Percentiles rank a stretch among this genome's conserved stretches.
phyloP scores from a whole-genome alignment of 30 jellyfish, hydroid and myxozoan species.

The Hydra vulgaris region DNA sequence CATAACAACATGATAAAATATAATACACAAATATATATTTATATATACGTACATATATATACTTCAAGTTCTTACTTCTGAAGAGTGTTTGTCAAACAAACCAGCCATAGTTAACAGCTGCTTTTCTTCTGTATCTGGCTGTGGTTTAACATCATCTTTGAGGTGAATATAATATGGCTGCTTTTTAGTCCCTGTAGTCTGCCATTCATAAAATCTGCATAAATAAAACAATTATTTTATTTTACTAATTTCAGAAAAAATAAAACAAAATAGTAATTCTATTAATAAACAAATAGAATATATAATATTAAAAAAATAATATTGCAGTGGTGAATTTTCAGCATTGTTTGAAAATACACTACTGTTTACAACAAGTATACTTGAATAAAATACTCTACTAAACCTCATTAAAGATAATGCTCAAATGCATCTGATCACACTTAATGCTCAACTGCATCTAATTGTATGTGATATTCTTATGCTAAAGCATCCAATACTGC shows the following conservation, averaged over 20 bases:
- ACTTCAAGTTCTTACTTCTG: constrained; percentile 16
- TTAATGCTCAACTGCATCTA: too few species aligned
- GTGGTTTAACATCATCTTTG: constrained; percentile 9
- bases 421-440: too few species aligned
- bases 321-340: too few species aligned
- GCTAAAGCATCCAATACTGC: too few species aligned
- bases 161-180: constrained; percentile 70
- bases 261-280: not conserved
- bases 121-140: not conserved
- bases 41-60: too few species aligned
- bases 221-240: not conserved
- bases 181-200: constrained; percentile 36
- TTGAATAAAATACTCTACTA: too few species aligned
- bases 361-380: too few species aligned
- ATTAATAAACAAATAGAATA: not conserved
- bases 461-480: too few species aligned
- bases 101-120: constrained; percentile 77
- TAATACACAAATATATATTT: not conserved
- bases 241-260: not conserved
- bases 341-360: too few species aligned
- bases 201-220: constrained; percentile 74
- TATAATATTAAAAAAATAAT: too few species aligned
- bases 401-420: too few species aligned
- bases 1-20: not conserved
- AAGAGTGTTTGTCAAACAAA: constrained; percentile 41